Evolutionary conservation across 1,140 invertebrate species (phyloP).

Genomic region (Nymphalis io): DNA sequence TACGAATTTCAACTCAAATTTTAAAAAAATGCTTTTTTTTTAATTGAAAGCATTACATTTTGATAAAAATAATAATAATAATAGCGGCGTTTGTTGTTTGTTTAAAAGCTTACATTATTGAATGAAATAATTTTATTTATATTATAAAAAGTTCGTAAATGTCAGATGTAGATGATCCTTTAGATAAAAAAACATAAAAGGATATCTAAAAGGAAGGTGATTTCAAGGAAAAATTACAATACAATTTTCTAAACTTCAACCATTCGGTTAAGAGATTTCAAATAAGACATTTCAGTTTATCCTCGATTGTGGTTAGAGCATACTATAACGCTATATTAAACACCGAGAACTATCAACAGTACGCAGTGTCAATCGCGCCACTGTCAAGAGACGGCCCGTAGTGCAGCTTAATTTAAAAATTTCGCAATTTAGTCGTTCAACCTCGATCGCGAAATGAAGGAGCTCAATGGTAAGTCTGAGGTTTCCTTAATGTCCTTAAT

Average conservation of each 20-base stretch:
- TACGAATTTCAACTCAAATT: no score
- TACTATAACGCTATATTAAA: constrained; percentile 39
- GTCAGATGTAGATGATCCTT: neutral
- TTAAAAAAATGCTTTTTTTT: no score
- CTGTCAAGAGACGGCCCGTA: constrained; percentile 32
- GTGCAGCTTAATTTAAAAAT: constrained; percentile 25
- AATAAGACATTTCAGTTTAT: constrained; percentile 31
- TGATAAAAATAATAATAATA: no score
- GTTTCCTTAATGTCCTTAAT: constrained; percentile 10
- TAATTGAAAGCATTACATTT: no score
- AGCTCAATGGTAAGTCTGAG: constrained; percentile 38
- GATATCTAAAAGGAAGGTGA: neutral
- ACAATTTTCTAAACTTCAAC: neutral
- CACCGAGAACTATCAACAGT: constrained; percentile 27
- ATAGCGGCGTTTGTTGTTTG: no score
- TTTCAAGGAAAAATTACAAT: neutral
- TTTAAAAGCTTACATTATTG: no score
- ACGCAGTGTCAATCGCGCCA: constrained; percentile 41
- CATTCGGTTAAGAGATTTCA: neutral
- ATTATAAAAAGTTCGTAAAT: neutral
- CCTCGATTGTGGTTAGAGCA: constrained; percentile 38
- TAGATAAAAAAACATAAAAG: neutral
- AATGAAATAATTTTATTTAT: no score
- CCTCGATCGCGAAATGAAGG: constrained; percentile 39
- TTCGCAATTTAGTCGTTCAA: constrained; percentile 20